Evolutionary conservation across 2,888 invertebrate species (phyloP), one percentile per base, ranked within the genome.

Genomic region (Temnothorax unifasciatus): DNA sequence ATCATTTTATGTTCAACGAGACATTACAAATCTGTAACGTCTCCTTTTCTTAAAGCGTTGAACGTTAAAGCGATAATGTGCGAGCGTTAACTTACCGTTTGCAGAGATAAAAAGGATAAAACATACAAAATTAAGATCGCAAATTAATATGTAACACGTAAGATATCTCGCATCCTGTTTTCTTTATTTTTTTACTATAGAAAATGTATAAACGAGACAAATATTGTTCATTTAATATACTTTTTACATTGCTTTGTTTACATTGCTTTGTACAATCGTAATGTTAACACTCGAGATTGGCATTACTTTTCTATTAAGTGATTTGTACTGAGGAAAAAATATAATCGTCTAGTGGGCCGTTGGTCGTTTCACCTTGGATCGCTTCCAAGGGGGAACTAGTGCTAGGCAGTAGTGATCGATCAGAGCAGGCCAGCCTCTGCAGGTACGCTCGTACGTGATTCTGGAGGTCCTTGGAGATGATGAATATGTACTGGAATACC

Each of bases 381-480:
- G 15, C 11, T 21, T 71, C 34, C 73, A 79, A 69, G 69, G 54
- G 52, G n/a, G 9, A 13, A 47, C 34, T 47, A 34, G 57, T 18
- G 71, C n/a, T n/a, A 57, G n/a, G 13, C 25, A 15, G 41, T 44
- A 63, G 41, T 79, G 79, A 79, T 79, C 59, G 71, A 79, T 79
- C 59, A 44, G 44, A 21, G 52, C 29, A 9, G 5, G 41, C 54
- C 77, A 68, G 34, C 21, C 54, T 79, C 69, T 15, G 57, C 71
- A 79, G 29, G 44, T 79, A 69, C 38, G 18, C 25, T 77, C 15
- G 41, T 44, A 34, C 68, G n/a, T 52, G 25, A 5, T 41, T 44
- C 11, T 44, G 6, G 29, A 3, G 57, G 2, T n/a, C 15, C 6
- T 25, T 41, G 54, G 34, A 57, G 59, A 81, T 81, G 66, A 84